A percentile compares a stretch with the other conserved stretches of the same genome.
Evolutionary conservation across 1,140 invertebrate species (phyloP).

Genomic region (Psilanteris sp.): DNA sequence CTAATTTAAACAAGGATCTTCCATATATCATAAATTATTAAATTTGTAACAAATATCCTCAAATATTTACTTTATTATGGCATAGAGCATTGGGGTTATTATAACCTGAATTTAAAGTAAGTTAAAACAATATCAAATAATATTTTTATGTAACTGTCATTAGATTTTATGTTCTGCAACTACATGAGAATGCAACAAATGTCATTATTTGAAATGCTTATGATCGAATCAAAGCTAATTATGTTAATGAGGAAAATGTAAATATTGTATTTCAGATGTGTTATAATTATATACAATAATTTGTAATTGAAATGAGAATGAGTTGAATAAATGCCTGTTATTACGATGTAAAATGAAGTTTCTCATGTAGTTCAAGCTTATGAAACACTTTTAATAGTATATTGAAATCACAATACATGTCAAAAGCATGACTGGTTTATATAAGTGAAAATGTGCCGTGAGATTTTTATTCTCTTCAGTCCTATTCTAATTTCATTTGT

Average conservation of each 20-base stretch:
- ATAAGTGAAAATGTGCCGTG: neutral
- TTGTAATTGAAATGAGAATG: constrained; percentile 12
- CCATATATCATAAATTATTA: constrained; percentile 6
- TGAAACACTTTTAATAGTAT: neutral
- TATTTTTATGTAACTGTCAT: neutral
- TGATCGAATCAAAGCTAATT: no score
- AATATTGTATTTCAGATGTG: constrained; percentile 1
- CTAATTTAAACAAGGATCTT: constrained; percentile 26
- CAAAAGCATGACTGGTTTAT: neutral
- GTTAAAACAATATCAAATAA: constrained; percentile 18
- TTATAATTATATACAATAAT: constrained; percentile 27
- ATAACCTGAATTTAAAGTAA: constrained; percentile 52
- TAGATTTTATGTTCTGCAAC: no score
- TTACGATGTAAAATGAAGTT: constrained; percentile 1
- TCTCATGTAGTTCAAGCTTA: no score
- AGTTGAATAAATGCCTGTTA: constrained; percentile 9
- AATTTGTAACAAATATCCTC: constrained; percentile 31
- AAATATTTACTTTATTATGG: constrained; percentile 10
- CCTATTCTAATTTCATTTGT: constrained; percentile 29
- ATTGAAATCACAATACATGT: neutral
- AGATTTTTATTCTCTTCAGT: constrained; percentile 10
- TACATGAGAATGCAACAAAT: no score
- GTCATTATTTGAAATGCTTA: no score
- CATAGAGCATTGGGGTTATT: constrained; percentile 25
- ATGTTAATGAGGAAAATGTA: constrained; percentile 10